A percentile compares a stretch with the other conserved stretches of the same genome.
Conservation (phyloP, 30 jellyfish, hydroid and myxozoan genomes). For the Catostylus mosaicus region DNA sequence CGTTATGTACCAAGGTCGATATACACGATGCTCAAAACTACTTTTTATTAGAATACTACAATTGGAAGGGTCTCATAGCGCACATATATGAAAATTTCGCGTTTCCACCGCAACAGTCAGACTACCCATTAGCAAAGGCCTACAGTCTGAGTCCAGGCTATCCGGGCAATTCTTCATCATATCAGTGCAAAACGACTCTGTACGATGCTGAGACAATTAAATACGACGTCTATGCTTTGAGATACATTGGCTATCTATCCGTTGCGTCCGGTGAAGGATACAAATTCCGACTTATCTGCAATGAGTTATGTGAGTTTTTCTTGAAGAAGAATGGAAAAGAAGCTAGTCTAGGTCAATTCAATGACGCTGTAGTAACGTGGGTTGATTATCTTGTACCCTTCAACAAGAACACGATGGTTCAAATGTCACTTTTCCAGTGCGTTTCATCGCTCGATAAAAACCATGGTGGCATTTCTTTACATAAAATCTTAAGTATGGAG, state of each 20-base stretch:
- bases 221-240: not conserved
- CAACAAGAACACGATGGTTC: too few relatives aligned
- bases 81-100: not conserved
- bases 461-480: too few relatives aligned
- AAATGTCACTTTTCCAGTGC: too few relatives aligned
- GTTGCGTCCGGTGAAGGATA: not conserved
- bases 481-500: too few relatives aligned
- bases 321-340: constrained; percentile 1
- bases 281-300: not conserved
- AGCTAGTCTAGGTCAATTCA: constrained; percentile 6
- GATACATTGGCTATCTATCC: constrained; percentile 11
- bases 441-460: too few relatives aligned
- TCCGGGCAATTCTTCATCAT: constrained; percentile 4
- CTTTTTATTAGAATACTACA: not conserved
- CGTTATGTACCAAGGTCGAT: too few relatives aligned
- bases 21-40: too few relatives aligned
- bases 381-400: too few relatives aligned
- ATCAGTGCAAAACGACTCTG: constrained; percentile 8
- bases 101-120: not conserved
- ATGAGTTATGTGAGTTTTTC: constrained; percentile 19
- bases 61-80: not conserved
- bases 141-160: not conserved
- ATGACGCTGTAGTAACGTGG: too few relatives aligned
- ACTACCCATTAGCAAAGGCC: not conserved
- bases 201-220: not conserved